phyloP scores from a whole-genome alignment of 2,113 vertebrate genomes.

The Tricholaema leucomelas region DNA sequence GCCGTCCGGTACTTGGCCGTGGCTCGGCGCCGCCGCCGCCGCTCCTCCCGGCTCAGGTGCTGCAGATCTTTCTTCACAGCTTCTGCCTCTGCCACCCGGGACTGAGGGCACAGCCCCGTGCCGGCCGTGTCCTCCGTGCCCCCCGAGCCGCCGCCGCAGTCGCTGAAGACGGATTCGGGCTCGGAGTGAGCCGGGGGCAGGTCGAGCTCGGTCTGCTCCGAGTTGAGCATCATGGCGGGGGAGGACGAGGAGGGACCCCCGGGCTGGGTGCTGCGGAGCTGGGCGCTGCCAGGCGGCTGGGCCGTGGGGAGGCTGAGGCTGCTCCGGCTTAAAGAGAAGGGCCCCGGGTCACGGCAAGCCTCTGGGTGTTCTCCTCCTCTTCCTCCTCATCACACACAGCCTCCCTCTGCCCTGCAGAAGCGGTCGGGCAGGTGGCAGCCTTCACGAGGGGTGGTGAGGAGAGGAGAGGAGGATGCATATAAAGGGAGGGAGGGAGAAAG shows the following conservation, averaged over 20 bases:
- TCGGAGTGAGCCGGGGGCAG: conserved; percentile 68
- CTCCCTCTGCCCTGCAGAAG: background rate
- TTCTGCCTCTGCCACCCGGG: conserved; percentile 64
- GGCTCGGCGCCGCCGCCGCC: conserved; percentile 72
- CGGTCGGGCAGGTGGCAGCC: accelerated
- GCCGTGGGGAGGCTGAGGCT: too few species aligned
- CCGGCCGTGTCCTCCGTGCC: background rate
- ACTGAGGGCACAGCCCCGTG: background rate
- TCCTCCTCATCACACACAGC: conserved; percentile 20
- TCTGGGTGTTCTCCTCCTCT: background rate
- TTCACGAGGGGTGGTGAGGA: accelerated
- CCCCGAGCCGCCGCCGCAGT: conserved; percentile 42
- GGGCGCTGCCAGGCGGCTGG: background rate
- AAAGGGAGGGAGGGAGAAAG: too few species aligned
- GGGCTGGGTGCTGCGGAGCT: too few species aligned
- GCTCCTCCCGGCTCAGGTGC: conserved; percentile 75
- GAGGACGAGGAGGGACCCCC: too few species aligned
- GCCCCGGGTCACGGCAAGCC: background rate
- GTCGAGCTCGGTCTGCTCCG: conserved; percentile 73
- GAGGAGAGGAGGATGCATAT: background rate
- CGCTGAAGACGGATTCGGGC: conserved; percentile 72
- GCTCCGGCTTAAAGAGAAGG: background rate
- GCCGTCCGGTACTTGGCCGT: conserved; percentile 82
- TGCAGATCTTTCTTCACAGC: conserved; percentile 71
- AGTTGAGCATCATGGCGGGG: conserved; percentile 74